Evolutionary conservation across 2,888 invertebrate genomes (phyloP).

Genomic region (Andrena chrysosceles): DNA sequence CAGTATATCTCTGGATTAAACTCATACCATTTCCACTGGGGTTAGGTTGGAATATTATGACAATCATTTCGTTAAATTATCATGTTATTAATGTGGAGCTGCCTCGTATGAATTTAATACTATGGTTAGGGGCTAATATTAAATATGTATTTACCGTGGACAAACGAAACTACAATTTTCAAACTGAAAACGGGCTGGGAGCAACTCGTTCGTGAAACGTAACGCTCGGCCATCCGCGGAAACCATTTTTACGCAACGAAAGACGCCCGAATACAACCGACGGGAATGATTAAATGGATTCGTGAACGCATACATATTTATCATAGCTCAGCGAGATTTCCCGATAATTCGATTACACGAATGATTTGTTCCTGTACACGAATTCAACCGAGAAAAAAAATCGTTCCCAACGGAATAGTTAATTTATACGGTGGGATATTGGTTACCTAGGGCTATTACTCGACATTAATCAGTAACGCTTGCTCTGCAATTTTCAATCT

Average conservation of each 20-base stretch:
- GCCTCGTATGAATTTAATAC: background rate
- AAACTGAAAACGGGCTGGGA: background rate
- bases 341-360: conserved; percentile 55
- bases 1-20: background rate
- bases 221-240: conserved; percentile 7
- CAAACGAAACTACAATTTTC: background rate
- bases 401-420: conserved; percentile 30
- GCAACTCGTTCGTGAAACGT: background rate
- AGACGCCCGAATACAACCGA: conserved; percentile 6
- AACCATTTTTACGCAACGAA: conserved; percentile 15
- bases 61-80: conserved; percentile 1
- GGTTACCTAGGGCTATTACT: conserved; percentile 19
- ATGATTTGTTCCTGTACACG: conserved; percentile 37
- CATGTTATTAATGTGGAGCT: background rate
- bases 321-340: conserved; percentile 26
- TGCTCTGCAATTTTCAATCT: conserved; percentile 8
- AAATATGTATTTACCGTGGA: background rate
- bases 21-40: background rate
- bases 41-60: background rate
- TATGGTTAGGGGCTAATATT: background rate
- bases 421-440: conserved; percentile 30
- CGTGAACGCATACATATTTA: conserved; percentile 41
- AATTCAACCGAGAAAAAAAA: conserved; percentile 27
- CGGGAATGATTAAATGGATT: conserved; percentile 32
- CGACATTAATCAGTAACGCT: conserved; percentile 26